Evolutionary conservation across 2,797 vertebrate species (phyloP).

Genomic region (Luscinia luscinia): DNA sequence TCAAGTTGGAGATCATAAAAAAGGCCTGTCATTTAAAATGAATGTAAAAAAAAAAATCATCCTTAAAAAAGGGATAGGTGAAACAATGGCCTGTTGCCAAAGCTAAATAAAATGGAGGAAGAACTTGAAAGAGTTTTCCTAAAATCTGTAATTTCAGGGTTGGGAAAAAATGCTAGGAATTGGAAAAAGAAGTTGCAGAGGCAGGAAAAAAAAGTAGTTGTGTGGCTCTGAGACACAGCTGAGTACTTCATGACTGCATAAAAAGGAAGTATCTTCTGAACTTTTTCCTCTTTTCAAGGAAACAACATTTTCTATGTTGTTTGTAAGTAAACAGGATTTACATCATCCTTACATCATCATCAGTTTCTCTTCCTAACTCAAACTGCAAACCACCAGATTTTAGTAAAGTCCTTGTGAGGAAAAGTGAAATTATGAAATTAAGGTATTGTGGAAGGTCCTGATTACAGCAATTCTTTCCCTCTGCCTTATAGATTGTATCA

Average conservation of each 20-base stretch:
- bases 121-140: not conserved
- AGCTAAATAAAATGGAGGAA: not conserved
- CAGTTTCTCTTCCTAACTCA: not conserved
- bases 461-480: not conserved
- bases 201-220: not conserved
- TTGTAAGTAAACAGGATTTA: not conserved
- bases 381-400: not conserved
- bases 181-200: not conserved
- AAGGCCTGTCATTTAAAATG: not conserved
- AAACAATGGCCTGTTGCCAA: not conserved
- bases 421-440: not conserved
- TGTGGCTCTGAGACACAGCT: not conserved
- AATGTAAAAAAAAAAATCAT: not conserved
- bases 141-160: conserved; percentile 10
- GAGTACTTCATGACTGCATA: not conserved
- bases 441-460: not conserved
- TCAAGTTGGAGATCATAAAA: not conserved
- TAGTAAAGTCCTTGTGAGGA: not conserved
- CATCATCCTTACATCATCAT: not conserved
- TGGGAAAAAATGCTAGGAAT: not conserved
- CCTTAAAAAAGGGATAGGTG: not conserved
- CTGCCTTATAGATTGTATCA: not conserved
- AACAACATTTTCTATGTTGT: not conserved
- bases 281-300: not conserved
- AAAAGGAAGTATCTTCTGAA: not conserved